These are phyloP conservation scores for Halictus quadricinctus DNA, from an alignment of 2,888 invertebrate species.

Conservation along the genomic window DNA sequence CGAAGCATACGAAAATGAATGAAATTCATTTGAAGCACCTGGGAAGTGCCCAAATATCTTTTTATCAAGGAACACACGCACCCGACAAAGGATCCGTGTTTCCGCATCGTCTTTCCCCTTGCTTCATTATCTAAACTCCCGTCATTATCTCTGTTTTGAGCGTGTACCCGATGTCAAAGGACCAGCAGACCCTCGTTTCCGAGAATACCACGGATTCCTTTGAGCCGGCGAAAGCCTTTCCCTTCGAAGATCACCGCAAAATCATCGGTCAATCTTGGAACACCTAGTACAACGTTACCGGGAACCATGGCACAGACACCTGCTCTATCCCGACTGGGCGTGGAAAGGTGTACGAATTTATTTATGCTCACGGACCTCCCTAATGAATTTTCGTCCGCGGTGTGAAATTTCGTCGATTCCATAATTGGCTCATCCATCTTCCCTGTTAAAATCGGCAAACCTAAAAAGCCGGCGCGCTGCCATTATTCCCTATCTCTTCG, in stretches of 20 bases:
- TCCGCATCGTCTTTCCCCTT: conserved; percentile 24
- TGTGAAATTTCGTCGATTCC: conserved; percentile 78
- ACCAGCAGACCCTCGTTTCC: conserved; percentile 25
- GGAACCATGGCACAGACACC: conserved; percentile 61
- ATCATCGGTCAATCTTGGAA: conserved; percentile 47
- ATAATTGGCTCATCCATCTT: conserved; percentile 77
- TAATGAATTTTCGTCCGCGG: conserved; percentile 76
- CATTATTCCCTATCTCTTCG: conserved; percentile 46
- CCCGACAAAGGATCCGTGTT: not conserved
- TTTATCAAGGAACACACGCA: conserved; percentile 45
- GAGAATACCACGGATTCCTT: conserved; percentile 54
- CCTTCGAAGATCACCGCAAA: conserved; percentile 45
- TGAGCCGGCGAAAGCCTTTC: conserved; percentile 47
- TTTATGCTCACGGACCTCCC: conserved; percentile 72
- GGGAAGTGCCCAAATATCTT: not conserved
- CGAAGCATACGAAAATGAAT: not conserved
- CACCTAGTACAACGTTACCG: conserved; percentile 32
- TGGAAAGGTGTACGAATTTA: conserved; percentile 69
- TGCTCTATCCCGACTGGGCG: conserved; percentile 68
- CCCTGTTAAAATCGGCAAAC: conserved; percentile 57
- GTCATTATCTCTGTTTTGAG: conserved; percentile 34
- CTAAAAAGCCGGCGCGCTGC: conserved; percentile 46
- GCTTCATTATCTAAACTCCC: conserved; percentile 52
- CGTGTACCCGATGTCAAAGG: conserved; percentile 50
- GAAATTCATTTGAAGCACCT: not conserved